Conservation (phyloP, 2,113 vertebrate species). For the Delphinapterus leucas region DNA sequence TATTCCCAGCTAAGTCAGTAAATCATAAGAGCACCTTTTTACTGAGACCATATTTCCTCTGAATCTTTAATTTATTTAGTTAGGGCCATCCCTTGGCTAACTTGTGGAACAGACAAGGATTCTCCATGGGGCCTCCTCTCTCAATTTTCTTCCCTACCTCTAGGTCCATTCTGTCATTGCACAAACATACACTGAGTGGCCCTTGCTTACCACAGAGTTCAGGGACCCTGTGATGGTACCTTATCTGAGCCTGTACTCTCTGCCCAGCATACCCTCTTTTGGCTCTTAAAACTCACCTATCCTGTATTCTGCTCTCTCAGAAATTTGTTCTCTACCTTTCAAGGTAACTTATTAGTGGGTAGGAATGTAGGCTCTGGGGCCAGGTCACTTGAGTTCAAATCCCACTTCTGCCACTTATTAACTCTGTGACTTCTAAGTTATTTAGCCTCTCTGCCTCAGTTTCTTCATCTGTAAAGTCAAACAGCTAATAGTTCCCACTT, state of each 20-base stretch:
- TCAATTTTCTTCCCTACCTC: not conserved
- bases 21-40: conserved; percentile 11
- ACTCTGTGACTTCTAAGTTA: not conserved
- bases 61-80: not conserved
- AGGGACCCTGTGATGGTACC: not conserved
- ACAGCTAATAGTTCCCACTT: not conserved
- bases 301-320: not conserved
- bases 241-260: not conserved
- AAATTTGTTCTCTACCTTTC: not conserved
- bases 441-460: not conserved
- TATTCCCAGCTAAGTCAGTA: not conserved
- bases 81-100: not conserved
- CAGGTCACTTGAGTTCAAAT: not conserved
- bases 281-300: not conserved
- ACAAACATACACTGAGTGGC: not conserved
- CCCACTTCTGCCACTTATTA: not conserved
- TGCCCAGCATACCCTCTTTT: not conserved
- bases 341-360: not conserved
- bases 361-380: not conserved
- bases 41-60: not conserved
- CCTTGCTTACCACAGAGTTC: too few species aligned
- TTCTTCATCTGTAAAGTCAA: not conserved
- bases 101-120: not conserved
- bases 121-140: not conserved
- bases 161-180: not conserved